phyloP scores from a whole-genome alignment of 2,888 invertebrate species.

The Drosophila gaucha region DNA sequence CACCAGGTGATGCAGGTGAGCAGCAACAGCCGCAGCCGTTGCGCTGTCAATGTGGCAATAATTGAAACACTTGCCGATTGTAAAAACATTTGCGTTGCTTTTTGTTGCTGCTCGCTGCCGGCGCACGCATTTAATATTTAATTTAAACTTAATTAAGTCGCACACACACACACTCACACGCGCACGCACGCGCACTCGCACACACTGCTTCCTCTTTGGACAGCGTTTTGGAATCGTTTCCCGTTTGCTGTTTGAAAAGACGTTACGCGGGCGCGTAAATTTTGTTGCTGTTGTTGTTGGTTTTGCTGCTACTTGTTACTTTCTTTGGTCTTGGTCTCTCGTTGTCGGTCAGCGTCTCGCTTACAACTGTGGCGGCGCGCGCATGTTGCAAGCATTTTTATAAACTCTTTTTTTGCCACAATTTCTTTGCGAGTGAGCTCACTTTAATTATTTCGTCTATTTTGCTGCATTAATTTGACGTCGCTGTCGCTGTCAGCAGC shows the following conservation, averaged over 20 bases:
- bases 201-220: conserved; percentile 38
- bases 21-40: conserved; percentile 33
- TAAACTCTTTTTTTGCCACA: conserved; percentile 63
- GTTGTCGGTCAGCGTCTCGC: conserved; percentile 60
- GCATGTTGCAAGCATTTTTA: conserved; percentile 77
- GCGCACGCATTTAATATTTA: conserved; percentile 70
- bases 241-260: conserved; percentile 53
- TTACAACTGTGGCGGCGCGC: conserved; percentile 71
- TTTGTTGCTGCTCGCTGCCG: conserved; percentile 30
- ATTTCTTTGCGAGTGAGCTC: conserved; percentile 53
- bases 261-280: conserved; percentile 49
- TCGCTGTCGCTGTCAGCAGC: conserved; percentile 16
- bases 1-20: conserved; percentile 26
- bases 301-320: conserved; percentile 21
- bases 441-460: conserved; percentile 73
- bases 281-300: neutral
- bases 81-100: conserved; percentile 72
- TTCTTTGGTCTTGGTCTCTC: conserved; percentile 30
- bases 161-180: conserved; percentile 32
- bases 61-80: conserved; percentile 56
- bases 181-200: conserved; percentile 5
- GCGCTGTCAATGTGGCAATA: conserved; percentile 53
- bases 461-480: conserved; percentile 70
- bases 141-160: conserved; percentile 45
- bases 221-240: conserved; percentile 12